These are phyloP conservation scores for Clarias macrocephalus DNA, from an alignment of 2,113 vertebrate genomes.

Conservation along the genomic window DNA sequence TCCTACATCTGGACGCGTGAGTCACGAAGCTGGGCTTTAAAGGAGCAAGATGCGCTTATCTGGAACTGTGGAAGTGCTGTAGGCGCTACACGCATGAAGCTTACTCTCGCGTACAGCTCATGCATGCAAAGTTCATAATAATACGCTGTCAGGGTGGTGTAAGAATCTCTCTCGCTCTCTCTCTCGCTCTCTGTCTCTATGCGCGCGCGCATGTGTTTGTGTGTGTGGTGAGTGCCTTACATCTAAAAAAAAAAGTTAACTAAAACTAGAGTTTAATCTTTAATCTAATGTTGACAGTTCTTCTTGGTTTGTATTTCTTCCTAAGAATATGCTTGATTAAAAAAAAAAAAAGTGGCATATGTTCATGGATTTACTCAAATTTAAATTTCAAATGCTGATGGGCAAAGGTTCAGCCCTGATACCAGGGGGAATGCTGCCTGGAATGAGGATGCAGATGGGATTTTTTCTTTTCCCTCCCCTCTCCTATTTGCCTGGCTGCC, in stretches of 20 bases:
- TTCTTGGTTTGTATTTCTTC: neutral
- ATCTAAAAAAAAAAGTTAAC: neutral
- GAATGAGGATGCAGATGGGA: constrained; percentile 42
- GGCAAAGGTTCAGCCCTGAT: constrained; percentile 16
- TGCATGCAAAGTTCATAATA: neutral
- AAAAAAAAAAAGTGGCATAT: neutral
- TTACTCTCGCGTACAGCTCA: neutral
- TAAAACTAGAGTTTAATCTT: neutral
- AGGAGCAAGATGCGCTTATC: constrained; percentile 24
- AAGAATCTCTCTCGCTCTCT: neutral
- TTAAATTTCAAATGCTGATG: constrained; percentile 24
- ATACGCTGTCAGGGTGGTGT: neutral
- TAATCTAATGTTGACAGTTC: neutral
- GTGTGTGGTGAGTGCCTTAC: neutral
- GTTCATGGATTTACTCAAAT: neutral
- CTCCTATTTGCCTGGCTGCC: neutral
- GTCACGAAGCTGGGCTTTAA: constrained; percentile 31
- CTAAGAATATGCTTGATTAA: neutral
- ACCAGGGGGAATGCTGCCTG: constrained; percentile 27
- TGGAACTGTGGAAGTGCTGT: neutral
- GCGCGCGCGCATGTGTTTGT: neutral
- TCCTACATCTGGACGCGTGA: constrained; percentile 49
- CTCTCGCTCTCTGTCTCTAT: neutral
- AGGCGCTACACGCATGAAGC: neutral
- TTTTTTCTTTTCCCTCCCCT: neutral